Percentiles rank a stretch among this genome's conserved stretches.
Conservation (phyloP, 92 coral and sea anemone species). For the Siderastrea radians region DNA sequence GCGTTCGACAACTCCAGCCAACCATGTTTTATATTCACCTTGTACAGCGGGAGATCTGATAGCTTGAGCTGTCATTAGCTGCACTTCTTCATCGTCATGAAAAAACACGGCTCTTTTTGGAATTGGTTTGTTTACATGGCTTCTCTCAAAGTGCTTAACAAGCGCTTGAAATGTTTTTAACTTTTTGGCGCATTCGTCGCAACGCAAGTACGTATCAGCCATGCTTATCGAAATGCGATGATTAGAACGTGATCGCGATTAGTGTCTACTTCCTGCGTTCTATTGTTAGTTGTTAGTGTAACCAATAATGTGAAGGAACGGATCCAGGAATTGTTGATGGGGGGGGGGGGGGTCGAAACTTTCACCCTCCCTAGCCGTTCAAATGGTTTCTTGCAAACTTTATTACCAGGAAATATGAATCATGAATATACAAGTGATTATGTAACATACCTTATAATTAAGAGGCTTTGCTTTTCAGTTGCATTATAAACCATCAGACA, state of each 20-base stretch:
- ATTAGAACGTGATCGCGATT: neutral
- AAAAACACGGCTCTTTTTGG: slow-evolving; percentile 35
- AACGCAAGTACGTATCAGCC: slow-evolving; percentile 33
- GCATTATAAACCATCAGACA: no score
- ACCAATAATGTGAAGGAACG: neutral
- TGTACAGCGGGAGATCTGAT: slow-evolving; percentile 43
- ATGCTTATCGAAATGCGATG: neutral
- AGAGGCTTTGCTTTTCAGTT: no score
- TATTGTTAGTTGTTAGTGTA: neutral
- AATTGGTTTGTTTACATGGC: slow-evolving; percentile 25
- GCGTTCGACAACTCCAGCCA: slow-evolving; percentile 37
- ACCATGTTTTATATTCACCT: slow-evolving; percentile 51
- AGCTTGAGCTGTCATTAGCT: slow-evolving; percentile 16
- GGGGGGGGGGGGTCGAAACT: no score
- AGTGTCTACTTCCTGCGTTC: neutral
- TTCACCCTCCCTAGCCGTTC: no score
- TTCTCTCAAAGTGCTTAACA: slow-evolving; percentile 39
- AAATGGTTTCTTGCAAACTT: no score
- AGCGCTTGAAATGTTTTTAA: slow-evolving; percentile 54
- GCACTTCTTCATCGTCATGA: slow-evolving; percentile 31
- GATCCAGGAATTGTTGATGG: no score
- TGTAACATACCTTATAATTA: no score
- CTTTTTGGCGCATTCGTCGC: slow-evolving; percentile 39
- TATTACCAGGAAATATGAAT: no score
- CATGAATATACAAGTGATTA: no score